Evolutionary conservation across 2,888 invertebrate species (phyloP).

Genomic region (Melolontha melolontha): DNA sequence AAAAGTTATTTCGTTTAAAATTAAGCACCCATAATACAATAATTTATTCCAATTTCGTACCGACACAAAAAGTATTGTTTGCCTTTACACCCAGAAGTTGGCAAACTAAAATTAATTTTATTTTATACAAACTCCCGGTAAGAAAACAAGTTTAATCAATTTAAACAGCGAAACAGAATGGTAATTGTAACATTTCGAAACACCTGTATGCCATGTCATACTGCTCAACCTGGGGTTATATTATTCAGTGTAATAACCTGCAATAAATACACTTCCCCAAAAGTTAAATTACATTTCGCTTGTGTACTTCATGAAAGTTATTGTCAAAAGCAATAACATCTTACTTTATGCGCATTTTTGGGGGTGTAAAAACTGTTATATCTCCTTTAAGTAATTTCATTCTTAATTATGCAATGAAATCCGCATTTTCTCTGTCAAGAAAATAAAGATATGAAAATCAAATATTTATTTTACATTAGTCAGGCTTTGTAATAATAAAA

Average conservation of each 20-base stretch:
- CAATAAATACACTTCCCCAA: conserved; percentile 26
- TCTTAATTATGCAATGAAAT: no score
- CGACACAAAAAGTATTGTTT: conserved; percentile 21
- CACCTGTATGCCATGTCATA: conserved; percentile 32
- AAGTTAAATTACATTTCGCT: conserved; percentile 21
- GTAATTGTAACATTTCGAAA: conserved; percentile 31
- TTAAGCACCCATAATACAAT: conserved; percentile 16
- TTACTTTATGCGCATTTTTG: conserved; percentile 19
- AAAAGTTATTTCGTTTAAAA: neutral
- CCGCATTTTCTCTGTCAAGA: no score
- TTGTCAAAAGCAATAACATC: conserved; percentile 32
- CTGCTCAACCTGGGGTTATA: conserved; percentile 7
- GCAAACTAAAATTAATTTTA: conserved; percentile 33
- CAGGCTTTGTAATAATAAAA: no score
- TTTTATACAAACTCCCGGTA: conserved; percentile 24
- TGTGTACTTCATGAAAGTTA: conserved; percentile 14
- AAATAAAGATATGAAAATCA: no score
- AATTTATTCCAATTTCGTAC: conserved; percentile 24
- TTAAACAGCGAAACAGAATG: conserved; percentile 29
- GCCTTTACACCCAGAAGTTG: conserved; percentile 10
- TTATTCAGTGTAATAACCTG: conserved; percentile 30
- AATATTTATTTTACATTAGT: no score
- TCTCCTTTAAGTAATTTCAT: no score
- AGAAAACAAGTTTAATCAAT: conserved; percentile 35
- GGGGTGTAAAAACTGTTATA: no score